Evolutionary conservation across 1,140 invertebrate species (phyloP).

Genomic region (Anastrepha ludens): DNA sequence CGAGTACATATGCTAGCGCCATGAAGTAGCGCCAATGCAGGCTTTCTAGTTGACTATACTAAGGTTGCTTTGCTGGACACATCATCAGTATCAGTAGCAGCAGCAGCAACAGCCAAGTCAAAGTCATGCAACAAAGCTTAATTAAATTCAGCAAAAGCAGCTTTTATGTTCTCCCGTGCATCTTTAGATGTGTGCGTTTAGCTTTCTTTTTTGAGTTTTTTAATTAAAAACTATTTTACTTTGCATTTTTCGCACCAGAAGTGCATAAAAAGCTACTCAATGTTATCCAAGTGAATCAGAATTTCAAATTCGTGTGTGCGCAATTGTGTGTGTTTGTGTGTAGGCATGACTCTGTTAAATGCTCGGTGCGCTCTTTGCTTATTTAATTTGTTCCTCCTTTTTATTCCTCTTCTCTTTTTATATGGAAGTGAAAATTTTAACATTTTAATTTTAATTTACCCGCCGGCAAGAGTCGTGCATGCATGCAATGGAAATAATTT

Average conservation of each 20-base stretch:
- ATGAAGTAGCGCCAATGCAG: background rate
- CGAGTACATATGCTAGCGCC: background rate
- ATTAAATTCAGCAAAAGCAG: slow-evolving; percentile 50
- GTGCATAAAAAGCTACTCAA: slow-evolving; percentile 5
- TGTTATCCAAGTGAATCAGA: slow-evolving; percentile 35
- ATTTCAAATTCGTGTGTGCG: background rate
- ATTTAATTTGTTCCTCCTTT: background rate
- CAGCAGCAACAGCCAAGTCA: background rate
- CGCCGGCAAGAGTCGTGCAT: slow-evolving; percentile 30
- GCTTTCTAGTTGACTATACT: background rate
- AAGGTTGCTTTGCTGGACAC: background rate
- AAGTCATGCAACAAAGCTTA: slow-evolving; percentile 35
- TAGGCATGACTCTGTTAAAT: background rate
- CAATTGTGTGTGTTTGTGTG: background rate
- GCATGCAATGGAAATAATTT: slow-evolving; percentile 50
- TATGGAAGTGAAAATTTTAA: slow-evolving; percentile 50
- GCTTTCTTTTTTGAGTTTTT: slow-evolving; percentile 26
- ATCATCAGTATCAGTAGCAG: background rate
- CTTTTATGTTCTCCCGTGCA: background rate
- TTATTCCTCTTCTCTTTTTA: background rate
- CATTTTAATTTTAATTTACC: slow-evolving; percentile 55
- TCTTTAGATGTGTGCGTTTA: background rate
- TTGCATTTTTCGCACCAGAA: slow-evolving; percentile 38
- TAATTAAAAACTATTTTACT: slow-evolving; percentile 57
- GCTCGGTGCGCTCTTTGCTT: background rate